phyloP scores from a whole-genome alignment of 2,797 vertebrate species.

The Morus bassanus region DNA sequence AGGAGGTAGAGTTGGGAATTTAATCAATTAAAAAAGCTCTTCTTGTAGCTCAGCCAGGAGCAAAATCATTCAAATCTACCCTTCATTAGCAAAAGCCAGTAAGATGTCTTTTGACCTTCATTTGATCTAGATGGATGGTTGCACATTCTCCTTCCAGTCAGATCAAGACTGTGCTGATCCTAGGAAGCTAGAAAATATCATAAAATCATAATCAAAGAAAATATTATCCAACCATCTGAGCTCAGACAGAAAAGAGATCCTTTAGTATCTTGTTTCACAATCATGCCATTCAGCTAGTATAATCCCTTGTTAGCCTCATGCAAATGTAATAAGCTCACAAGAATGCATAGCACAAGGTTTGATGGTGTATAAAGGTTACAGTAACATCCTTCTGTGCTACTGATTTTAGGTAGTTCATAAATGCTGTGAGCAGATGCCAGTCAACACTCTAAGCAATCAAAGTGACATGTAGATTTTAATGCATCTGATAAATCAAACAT shows the following conservation, averaged over 20 bases:
- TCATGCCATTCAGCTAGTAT: background rate
- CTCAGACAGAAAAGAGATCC: background rate
- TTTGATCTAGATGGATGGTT: background rate
- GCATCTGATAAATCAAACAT: background rate
- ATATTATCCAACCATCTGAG: background rate
- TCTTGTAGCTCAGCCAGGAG: background rate
- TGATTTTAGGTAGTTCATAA: background rate
- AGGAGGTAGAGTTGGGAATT: background rate
- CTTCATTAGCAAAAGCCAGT: background rate
- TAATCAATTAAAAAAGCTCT: background rate
- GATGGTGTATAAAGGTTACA: background rate
- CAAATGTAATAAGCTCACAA: background rate
- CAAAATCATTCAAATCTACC: background rate
- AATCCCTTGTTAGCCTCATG: background rate
- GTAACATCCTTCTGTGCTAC: background rate
- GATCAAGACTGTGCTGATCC: background rate
- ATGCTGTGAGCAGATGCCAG: background rate
- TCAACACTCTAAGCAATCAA: background rate
- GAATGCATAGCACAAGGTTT: background rate
- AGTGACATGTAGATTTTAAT: background rate
- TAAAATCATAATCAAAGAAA: background rate
- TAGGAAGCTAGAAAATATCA: background rate
- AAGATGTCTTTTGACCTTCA: background rate
- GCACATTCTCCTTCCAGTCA: background rate
- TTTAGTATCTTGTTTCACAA: background rate